phyloP scores from a whole-genome alignment of 1,140 invertebrate species.

The Platorchestia sp. region DNA sequence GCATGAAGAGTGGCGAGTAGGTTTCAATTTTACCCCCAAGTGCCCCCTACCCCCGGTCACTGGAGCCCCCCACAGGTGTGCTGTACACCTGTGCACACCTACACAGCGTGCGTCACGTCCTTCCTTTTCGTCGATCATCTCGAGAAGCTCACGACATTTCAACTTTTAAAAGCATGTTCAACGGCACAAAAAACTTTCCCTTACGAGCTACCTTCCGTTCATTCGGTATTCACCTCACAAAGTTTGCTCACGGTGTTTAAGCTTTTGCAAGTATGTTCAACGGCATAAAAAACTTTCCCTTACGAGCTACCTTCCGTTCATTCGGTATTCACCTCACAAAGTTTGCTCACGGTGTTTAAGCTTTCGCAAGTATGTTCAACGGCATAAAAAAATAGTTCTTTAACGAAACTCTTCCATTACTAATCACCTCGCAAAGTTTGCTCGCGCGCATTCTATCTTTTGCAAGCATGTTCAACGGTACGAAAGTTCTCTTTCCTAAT shows the following conservation, averaged over 20 bases:
- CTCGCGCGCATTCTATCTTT: not conserved
- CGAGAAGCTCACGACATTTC: not conserved
- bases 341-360: not conserved
- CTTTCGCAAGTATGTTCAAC: not conserved
- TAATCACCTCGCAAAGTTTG: too few relatives aligned
- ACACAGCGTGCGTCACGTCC: conserved; percentile 2
- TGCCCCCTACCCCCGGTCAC: not conserved
- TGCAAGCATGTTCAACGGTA: not conserved
- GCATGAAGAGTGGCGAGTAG: not conserved
- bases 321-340: too few relatives aligned
- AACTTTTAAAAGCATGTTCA: not conserved
- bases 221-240: too few relatives aligned
- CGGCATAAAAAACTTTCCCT: not conserved
- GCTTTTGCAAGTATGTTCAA: not conserved
- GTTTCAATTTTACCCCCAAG: not conserved
- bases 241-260: not conserved
- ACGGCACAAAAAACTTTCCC: not conserved
- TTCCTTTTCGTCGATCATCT: not conserved
- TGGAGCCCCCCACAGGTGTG: not conserved
- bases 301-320: too few relatives aligned
- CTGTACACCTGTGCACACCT: conserved; percentile 7
- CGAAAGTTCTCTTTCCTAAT: too few relatives aligned
- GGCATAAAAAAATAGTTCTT: not conserved
- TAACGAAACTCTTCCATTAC: too few relatives aligned
- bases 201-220: too few relatives aligned